These are phyloP conservation scores for Podilymbus podiceps DNA, from an alignment of 2,113 vertebrate species.

Conservation along the genomic window DNA sequence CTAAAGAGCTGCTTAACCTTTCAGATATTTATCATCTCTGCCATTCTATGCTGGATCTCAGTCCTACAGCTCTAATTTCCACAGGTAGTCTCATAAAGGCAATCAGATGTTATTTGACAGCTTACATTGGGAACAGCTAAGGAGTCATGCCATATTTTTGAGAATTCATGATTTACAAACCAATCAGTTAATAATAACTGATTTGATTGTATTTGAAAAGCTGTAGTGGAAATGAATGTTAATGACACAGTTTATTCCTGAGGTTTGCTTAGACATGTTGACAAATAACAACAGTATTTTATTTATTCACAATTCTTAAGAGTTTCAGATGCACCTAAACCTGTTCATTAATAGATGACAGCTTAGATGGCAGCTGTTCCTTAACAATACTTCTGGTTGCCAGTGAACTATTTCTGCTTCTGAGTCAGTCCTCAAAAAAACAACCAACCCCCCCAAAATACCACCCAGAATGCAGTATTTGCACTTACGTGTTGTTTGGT, in stretches of 20 bases:
- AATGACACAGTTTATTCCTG: not conserved
- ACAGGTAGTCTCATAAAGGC: not conserved
- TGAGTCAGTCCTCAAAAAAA: not conserved
- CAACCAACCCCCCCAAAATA: not conserved
- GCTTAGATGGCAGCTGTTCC: constrained; percentile 4
- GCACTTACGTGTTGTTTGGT: not conserved
- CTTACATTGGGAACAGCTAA: not conserved
- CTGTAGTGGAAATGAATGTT: not conserved
- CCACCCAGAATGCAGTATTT: not conserved
- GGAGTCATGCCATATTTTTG: not conserved
- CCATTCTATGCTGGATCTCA: not conserved
- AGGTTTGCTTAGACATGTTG: not conserved
- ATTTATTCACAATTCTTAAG: not conserved
- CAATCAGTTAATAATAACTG: not conserved
- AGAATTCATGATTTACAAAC: not conserved
- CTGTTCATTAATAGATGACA: constrained; percentile 17
- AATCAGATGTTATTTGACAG: not conserved
- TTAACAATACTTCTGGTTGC: constrained; percentile 2
- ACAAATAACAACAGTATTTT: constrained; percentile 17
- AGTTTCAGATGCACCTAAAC: constrained; percentile 29
- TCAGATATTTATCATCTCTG: not conserved
- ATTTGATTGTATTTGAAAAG: not conserved
- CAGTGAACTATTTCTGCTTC: not conserved
- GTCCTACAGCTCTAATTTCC: not conserved
- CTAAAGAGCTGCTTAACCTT: not conserved